These are phyloP conservation scores for Beroe forskalii DNA, from an alignment of 37 sponge, comb jelly and placozoan genomes.

Conservation along the genomic window DNA sequence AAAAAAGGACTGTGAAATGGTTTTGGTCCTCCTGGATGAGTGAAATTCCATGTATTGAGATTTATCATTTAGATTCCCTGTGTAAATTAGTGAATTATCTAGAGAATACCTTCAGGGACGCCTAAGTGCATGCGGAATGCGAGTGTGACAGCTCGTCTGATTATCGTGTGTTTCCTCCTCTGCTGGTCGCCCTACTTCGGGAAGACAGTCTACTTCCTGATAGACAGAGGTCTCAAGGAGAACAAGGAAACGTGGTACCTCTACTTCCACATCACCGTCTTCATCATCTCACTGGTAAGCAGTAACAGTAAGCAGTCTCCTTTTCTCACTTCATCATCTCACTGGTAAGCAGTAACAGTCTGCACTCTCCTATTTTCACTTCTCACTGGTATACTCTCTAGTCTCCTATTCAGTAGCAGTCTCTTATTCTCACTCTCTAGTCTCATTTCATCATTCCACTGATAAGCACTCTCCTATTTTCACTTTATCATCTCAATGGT, in stretches of 20 bases:
- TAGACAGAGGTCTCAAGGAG: background rate
- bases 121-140: conserved; percentile 63
- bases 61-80: too few species aligned
- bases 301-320: too few species aligned
- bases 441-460: background rate
- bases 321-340: background rate
- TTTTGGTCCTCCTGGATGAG: too few species aligned
- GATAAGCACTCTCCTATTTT: background rate
- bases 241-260: conserved; percentile 36
- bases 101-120: conserved; percentile 38
- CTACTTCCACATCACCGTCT: conserved; percentile 19
- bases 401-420: too few species aligned
- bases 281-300: conserved; percentile 22
- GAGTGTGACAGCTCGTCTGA: conserved; percentile 58
- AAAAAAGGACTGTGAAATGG: too few species aligned
- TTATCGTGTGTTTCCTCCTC: conserved; percentile 47
- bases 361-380: too few species aligned
- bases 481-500: background rate
- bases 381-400: too few species aligned
- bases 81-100: too few species aligned
- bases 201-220: conserved; percentile 16
- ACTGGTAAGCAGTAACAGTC: conserved; percentile 23
- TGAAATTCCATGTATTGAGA: too few species aligned
- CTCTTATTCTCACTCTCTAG: background rate
- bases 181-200: conserved; percentile 57